Conservation (phyloP, 2,797 vertebrate genomes). For the Ispidina lecontei region DNA sequence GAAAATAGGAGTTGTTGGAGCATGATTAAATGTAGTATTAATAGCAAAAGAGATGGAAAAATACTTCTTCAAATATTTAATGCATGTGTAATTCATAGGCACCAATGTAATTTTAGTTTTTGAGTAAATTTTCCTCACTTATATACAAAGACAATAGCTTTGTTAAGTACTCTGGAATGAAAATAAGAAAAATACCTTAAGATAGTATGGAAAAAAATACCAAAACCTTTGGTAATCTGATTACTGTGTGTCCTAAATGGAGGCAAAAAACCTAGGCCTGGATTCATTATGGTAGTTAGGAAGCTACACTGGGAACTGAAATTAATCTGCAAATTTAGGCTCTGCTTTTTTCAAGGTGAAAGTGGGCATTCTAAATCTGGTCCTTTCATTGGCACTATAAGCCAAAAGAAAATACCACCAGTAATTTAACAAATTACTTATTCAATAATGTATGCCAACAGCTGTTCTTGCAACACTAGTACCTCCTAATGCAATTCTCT, state of each 20-base stretch:
- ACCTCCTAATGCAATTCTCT: background rate
- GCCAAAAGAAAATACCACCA: background rate
- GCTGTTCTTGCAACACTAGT: conserved; percentile 14
- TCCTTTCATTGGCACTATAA: background rate
- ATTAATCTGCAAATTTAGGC: background rate
- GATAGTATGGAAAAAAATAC: background rate
- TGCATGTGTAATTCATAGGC: background rate
- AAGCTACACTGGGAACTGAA: background rate
- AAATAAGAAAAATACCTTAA: background rate
- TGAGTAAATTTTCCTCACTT: background rate
- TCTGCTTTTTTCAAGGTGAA: conserved; percentile 20
- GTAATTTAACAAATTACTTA: background rate
- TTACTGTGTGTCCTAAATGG: background rate
- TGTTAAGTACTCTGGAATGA: background rate
- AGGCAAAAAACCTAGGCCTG: background rate
- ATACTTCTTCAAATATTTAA: background rate
- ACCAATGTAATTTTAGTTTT: background rate
- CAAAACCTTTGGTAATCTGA: background rate
- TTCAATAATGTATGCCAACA: background rate
- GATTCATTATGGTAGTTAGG: background rate
- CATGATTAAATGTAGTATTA: background rate
- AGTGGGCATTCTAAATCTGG: background rate
- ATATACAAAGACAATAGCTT: background rate
- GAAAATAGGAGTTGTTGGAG: background rate
- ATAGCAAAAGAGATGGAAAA: background rate